Evolutionary conservation across 2,113 vertebrate species (phyloP), one percentile per base, ranked within the genome.

Genomic region (Entelurus aequoreus): DNA sequence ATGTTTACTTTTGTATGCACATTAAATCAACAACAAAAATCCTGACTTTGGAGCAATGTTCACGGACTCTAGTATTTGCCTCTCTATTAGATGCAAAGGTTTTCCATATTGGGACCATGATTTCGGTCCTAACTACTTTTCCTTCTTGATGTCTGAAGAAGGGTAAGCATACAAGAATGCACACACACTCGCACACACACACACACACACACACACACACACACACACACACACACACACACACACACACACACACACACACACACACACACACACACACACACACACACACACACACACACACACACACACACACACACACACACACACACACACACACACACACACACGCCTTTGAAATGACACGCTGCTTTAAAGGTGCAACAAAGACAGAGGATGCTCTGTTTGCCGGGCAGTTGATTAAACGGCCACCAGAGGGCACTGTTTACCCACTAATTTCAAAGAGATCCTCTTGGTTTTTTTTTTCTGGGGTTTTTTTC

Each of bases 381-480:
- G 38, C 19, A 46, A 15, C 46, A 48, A 47, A 10, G 49, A 11
- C 56, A 4, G 15, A 49, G 4, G 36, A 56, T 37, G 44, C 14
- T 13, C 4, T 12, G 38, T 1, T 52, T n/a, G 0, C 0, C 11
- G 63, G 65, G 6, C 28, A 62, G 55, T 82, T 74, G 51, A 12
- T 1, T 0, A 0, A n/a, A 8, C 38, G 4, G 16, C 66, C 90
- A 87, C 83, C 53, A 90, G 90, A 88, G 84, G 88, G 86, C 76
- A 87, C 69, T 87, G 80, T 68, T 64, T 35, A 77, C 82, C 74
- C 60, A 84, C 5, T 66, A 51, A 85, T 80, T 19, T 48, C 37
- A n/a, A 12, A 9, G 8, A 35, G 1, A 21, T 42, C 8, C 36
- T 42, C 6, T 21, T 1, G 9, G 38, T 6, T 0, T 53, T 65